A percentile compares a stretch with the other conserved stretches of the same genome.
Evolutionary conservation across 2,888 invertebrate species (phyloP).

Genomic region (Muschampia plurimacula): DNA sequence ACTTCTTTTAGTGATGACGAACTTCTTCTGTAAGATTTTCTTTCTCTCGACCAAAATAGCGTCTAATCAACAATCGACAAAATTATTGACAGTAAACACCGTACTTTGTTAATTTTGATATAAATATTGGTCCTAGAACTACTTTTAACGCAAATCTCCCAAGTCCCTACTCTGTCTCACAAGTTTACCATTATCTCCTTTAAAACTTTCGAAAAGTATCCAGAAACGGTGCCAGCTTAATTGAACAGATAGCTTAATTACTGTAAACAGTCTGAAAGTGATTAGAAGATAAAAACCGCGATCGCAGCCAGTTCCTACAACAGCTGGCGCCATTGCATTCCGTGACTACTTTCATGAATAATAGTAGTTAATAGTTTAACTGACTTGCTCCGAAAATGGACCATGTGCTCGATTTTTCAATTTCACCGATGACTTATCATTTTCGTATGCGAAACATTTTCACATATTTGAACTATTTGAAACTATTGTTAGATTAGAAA

Average conservation of each 20-base stretch:
- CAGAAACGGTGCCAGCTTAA: conserved; percentile 35
- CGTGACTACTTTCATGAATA: conserved; percentile 31
- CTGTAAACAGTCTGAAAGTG: conserved; percentile 38
- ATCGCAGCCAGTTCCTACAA: conserved; percentile 28
- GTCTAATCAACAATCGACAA: too few species aligned
- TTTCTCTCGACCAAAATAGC: too few species aligned
- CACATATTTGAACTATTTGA: too few species aligned
- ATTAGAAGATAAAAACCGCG: conserved; percentile 36
- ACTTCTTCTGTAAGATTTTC: too few species aligned
- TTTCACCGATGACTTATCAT: too few species aligned
- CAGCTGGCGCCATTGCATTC: conserved; percentile 33
- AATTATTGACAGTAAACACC: too few species aligned
- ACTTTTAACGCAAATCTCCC: neutral
- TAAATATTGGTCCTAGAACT: neutral
- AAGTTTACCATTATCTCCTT: conserved; percentile 15
- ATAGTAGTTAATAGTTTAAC: conserved; percentile 17
- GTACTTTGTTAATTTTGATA: too few species aligned
- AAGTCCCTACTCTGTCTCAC: neutral
- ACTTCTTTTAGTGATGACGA: too few species aligned
- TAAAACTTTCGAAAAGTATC: conserved; percentile 30
- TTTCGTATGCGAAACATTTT: too few species aligned
- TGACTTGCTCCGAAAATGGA: neutral
- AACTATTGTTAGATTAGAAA: too few species aligned
- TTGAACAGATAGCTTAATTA: conserved; percentile 37
- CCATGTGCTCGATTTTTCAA: too few species aligned